A percentile compares a stretch with the other conserved stretches of the same genome.
Conservation (phyloP, 2,888 invertebrate genomes). For the Drosophila hamatofila region DNA sequence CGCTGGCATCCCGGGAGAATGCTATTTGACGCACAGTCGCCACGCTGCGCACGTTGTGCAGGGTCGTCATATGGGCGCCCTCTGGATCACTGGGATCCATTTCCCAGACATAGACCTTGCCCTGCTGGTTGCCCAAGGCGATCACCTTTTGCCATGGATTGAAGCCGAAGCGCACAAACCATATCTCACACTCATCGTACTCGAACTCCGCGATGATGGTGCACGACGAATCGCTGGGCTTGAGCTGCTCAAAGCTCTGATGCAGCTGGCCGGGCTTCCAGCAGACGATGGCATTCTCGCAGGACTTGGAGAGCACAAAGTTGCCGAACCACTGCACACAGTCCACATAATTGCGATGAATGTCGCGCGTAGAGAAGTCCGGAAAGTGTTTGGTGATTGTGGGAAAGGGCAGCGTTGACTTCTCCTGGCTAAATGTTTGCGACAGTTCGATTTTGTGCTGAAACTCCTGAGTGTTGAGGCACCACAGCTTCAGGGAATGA, state of each 20-base stretch:
- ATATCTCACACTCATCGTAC: conserved; percentile 97
- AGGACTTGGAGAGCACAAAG: conserved; percentile 97
- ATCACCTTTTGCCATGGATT: conserved; percentile 96
- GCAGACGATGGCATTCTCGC: conserved; percentile 98
- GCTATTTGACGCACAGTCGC: conserved; percentile 97
- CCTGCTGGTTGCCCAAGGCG: conserved; percentile 97
- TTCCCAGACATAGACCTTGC: conserved; percentile 98
- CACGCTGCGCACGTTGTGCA: conserved; percentile 94
- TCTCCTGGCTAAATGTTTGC: conserved; percentile 91
- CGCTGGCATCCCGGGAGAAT: conserved; percentile 94
- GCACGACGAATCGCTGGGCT: conserved; percentile 91
- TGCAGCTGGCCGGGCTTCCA: conserved; percentile 97
- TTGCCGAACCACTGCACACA: conserved; percentile 99
- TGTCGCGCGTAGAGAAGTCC: conserved; percentile 97
- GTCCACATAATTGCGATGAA: conserved; percentile 99
- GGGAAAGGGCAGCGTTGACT: conserved; percentile 93
- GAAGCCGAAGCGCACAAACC: conserved; percentile 98
- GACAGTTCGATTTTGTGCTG: conserved; percentile 94
- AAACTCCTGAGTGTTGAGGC: conserved; percentile 93
- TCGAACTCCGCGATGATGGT: conserved; percentile 96
- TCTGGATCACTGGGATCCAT: conserved; percentile 94
- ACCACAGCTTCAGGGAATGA: conserved; percentile 98
- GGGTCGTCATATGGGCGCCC: conserved; percentile 90
- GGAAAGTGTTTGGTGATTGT: conserved; percentile 97
- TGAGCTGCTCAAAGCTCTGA: conserved; percentile 89